phyloP scores from a whole-genome alignment of 2,888 invertebrate genomes.

The Troides helena region DNA sequence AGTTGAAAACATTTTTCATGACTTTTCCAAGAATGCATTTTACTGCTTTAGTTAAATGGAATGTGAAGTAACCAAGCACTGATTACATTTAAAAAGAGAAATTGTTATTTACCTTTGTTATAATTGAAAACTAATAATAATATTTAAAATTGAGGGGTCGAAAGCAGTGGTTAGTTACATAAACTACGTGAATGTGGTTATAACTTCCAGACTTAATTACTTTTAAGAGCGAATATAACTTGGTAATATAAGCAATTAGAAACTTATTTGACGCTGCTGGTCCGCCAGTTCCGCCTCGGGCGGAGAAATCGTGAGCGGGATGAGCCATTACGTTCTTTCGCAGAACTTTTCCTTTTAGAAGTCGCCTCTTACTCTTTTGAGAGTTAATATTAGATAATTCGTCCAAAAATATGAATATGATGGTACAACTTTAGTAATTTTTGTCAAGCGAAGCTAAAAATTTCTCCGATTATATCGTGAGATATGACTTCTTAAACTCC shows the following conservation, averaged over 20 bases:
- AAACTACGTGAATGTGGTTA: constrained; percentile 68
- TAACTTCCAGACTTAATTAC: constrained; percentile 75
- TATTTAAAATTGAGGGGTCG: constrained; percentile 36
- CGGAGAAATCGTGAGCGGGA: constrained; percentile 75
- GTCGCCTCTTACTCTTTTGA: constrained; percentile 76
- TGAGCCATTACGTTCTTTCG: constrained; percentile 78
- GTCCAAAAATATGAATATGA: constrained; percentile 74
- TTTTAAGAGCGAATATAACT: constrained; percentile 76
- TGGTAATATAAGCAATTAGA: constrained; percentile 81
- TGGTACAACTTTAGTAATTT: constrained; percentile 74
- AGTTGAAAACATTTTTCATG: constrained; percentile 62
- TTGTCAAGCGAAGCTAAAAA: constrained; percentile 56
- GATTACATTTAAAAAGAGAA: constrained; percentile 46
- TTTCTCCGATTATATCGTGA: constrained; percentile 63
- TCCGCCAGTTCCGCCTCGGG: constrained; percentile 74
- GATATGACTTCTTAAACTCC: constrained; percentile 60
- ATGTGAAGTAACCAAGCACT: constrained; percentile 54
- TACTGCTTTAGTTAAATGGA: constrained; percentile 59
- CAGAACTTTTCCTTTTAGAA: constrained; percentile 79
- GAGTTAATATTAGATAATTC: constrained; percentile 79
- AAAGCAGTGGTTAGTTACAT: constrained; percentile 49
- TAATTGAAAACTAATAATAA: constrained; percentile 42
- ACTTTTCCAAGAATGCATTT: constrained; percentile 65
- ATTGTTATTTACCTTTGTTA: constrained; percentile 29
- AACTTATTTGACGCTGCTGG: constrained; percentile 79